Conservation (phyloP, 2,888 invertebrate genomes). For the Zhuqinia jingwanae region DNA sequence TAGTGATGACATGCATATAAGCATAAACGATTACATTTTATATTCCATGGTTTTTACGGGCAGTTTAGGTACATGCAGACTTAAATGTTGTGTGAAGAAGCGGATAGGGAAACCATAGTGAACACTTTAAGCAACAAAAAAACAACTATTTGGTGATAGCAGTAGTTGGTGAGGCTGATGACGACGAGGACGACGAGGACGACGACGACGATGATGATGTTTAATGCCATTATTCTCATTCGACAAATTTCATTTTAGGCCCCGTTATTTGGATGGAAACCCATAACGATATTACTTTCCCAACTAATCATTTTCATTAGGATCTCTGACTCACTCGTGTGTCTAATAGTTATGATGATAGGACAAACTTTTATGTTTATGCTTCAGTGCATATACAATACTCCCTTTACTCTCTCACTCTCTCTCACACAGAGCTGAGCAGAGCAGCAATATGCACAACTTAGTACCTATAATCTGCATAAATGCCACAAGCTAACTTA, state of each 20-base stretch:
- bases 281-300: constrained; percentile 28
- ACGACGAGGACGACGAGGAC: neutral
- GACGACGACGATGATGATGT: constrained; percentile 5
- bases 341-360: constrained; percentile 31
- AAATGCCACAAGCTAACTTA: constrained; percentile 24
- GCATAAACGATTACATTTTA: neutral
- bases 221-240: constrained; percentile 30
- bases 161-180: no score
- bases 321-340: constrained; percentile 28
- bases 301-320: constrained; percentile 36
- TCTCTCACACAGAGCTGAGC: no score
- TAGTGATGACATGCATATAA: no score
- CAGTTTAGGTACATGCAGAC: neutral
- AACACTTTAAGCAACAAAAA: neutral
- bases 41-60: neutral
- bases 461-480: constrained; percentile 14
- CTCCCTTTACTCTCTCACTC: neutral
- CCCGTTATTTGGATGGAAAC: neutral
- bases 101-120: neutral
- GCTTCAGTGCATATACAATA: neutral
- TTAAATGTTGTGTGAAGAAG: neutral
- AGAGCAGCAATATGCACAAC: neutral
- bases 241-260: constrained; percentile 32
- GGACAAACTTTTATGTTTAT: constrained; percentile 2
- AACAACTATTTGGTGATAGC: no score